A percentile compares a stretch with the other conserved stretches of the same genome.
Conservation (phyloP, 2,888 invertebrate genomes). For the Platycheirus albimanus region DNA sequence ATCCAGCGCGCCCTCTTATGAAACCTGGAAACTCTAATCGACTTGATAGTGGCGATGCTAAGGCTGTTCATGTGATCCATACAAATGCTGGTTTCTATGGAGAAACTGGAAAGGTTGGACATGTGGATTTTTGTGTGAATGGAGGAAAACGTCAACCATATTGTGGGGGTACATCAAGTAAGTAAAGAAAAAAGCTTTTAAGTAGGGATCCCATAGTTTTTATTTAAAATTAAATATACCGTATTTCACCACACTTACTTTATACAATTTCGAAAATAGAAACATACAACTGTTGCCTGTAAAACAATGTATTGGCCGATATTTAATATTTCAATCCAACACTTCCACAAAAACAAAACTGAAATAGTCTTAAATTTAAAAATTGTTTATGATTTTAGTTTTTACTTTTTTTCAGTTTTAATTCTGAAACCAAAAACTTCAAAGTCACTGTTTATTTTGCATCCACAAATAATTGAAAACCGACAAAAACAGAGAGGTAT, state of each 20-base stretch:
- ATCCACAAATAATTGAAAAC: slow-evolving; percentile 8
- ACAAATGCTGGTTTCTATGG: slow-evolving; percentile 92
- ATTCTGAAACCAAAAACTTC: neutral
- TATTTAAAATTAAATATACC: too few relatives aligned
- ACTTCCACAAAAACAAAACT: neutral
- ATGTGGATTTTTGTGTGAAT: slow-evolving; percentile 91
- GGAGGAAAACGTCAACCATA: slow-evolving; percentile 90
- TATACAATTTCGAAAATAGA: too few relatives aligned
- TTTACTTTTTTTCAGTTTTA: slow-evolving; percentile 12
- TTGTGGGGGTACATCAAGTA: slow-evolving; percentile 88
- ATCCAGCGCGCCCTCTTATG: slow-evolving; percentile 90
- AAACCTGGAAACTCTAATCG: slow-evolving; percentile 86
- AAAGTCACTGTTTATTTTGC: slow-evolving; percentile 10
- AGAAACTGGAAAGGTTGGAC: slow-evolving; percentile 88
- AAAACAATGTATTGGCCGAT: too few relatives aligned
- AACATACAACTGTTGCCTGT: too few relatives aligned
- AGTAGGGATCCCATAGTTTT: too few relatives aligned
- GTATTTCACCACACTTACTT: too few relatives aligned
- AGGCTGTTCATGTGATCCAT: slow-evolving; percentile 90
- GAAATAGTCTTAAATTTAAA: neutral
- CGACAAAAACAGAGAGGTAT: slow-evolving; percentile 30
- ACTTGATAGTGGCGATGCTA: slow-evolving; percentile 89
- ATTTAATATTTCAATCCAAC: neutral
- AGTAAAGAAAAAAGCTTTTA: slow-evolving; percentile 77
- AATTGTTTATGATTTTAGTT: neutral